Evolutionary conservation across 2,113 vertebrate species (phyloP), one percentile per base, ranked within the genome.

Genomic region (Ptilorrhoa leucosticta): DNA sequence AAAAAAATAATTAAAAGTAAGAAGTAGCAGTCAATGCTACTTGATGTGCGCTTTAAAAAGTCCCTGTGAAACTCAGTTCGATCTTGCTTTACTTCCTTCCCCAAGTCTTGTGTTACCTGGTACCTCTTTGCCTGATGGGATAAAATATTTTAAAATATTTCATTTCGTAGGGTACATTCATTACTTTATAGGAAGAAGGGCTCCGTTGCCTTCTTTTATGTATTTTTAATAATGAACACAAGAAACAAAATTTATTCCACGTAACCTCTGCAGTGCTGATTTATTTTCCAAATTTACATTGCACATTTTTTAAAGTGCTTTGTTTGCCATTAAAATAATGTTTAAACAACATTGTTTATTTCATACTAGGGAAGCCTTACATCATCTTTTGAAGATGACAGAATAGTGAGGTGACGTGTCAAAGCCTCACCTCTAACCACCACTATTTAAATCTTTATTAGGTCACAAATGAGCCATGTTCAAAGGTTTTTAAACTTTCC

Each of bases 11-110:
- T 64, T 65, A 51, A 50, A 87, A 94, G 35, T 51, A 75, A 4
- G 16, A 35, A 73, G 82, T 68, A 95, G 85, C 85, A 88, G 14
- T 93, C 68, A 77, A 56, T 73, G 72, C 93, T 94, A 80, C 87
- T 64, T 77, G 35, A 53, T 86, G 85, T 83, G 58, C 27, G 7
- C 42, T 76, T 94, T 69, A 11, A 89, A 83, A 83, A 90, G 51
- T 3, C 1, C 7, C 45, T 3, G 5, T 76, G 66, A 47, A 83
- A 79, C 35, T 83, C 2, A 0, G 8, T 83, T 88, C 31, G 2
- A 4, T 13, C 44, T 78, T 75, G 22, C 21, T 40, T 65, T 26
- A 6, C 9, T 7, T 61, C 70, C 20, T n/a, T 45, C 2, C 15
- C 15, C 7, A 63, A 31, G 13, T 60, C 57, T 53, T 56, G 3